Evolutionary conservation across 2,797 vertebrate species (phyloP).

Genomic region (Pygocentrus nattereri): DNA sequence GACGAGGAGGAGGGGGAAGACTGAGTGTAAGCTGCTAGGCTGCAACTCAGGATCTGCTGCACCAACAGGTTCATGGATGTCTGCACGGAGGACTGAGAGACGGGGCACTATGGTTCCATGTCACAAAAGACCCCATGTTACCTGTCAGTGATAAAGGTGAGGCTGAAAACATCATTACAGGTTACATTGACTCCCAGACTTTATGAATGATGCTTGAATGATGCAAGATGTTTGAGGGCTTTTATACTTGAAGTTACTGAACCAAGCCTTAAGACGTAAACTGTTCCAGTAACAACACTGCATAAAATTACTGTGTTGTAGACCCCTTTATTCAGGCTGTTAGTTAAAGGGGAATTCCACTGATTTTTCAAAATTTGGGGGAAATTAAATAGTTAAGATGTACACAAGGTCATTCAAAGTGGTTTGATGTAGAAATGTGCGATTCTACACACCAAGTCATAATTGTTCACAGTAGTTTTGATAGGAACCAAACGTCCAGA

Average conservation of each 20-base stretch:
- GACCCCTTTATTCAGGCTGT: constrained; percentile 40
- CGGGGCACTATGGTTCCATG: constrained; percentile 32
- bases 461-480: neutral
- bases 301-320: constrained; percentile 32
- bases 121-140: constrained; percentile 32
- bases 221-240: constrained; percentile 40
- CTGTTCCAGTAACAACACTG: constrained; percentile 52
- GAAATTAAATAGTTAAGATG: neutral
- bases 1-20: constrained; percentile 87
- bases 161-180: constrained; percentile 12
- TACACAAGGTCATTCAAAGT: neutral
- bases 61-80: constrained; percentile 39
- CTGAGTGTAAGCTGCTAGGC: constrained; percentile 66
- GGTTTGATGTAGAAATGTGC: neutral
- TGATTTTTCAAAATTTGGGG: neutral
- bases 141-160: constrained; percentile 19
- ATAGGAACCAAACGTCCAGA: neutral
- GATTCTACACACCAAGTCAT: neutral
- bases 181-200: constrained; percentile 12
- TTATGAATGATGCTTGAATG: constrained; percentile 37
- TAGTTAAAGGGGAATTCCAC: constrained; percentile 9
- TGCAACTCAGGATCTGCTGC: neutral
- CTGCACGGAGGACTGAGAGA: constrained; percentile 8
- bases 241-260: constrained; percentile 59
- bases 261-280: constrained; percentile 62